These are phyloP conservation scores for Drosophila anomalipes DNA, from an alignment of 2,888 invertebrate genomes.

Conservation along the genomic window DNA sequence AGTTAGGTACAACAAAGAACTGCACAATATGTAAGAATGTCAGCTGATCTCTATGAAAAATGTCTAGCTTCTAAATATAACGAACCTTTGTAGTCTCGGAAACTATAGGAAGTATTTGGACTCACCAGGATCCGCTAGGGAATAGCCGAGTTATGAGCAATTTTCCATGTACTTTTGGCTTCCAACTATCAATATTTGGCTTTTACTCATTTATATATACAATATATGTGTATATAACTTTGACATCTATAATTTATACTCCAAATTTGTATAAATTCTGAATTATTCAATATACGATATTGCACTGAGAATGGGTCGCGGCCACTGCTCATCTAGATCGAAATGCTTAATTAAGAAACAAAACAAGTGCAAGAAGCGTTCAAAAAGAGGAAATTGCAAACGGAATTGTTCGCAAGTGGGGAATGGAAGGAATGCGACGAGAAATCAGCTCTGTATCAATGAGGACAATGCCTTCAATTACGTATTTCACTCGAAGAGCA, in stretches of 20 bases:
- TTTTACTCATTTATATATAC: too few species aligned
- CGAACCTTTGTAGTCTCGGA: neutral
- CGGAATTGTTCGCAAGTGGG: slow-evolving; percentile 39
- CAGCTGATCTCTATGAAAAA: neutral
- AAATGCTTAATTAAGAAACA: neutral
- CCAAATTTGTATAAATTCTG: neutral
- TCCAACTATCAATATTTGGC: neutral
- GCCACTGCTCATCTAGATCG: neutral
- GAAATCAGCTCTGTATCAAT: slow-evolving; percentile 16
- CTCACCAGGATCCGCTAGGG: neutral
- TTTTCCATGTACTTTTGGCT: neutral
- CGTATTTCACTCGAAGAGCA: slow-evolving; percentile 21
- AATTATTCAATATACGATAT: neutral
- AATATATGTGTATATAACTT: neutral
- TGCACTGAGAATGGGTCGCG: slow-evolving; percentile 7
- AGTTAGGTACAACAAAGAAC: neutral
- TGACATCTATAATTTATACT: neutral
- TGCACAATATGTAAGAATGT: neutral
- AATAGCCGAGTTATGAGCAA: neutral
- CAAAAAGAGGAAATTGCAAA: neutral
- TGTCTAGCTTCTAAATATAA: neutral
- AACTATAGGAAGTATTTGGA: neutral
- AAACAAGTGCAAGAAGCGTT: neutral
- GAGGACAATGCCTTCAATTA: slow-evolving; percentile 21
- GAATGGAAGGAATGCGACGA: slow-evolving; percentile 5